Conservation (phyloP, 2,888 invertebrate species). For the Magallana nippona region DNA sequence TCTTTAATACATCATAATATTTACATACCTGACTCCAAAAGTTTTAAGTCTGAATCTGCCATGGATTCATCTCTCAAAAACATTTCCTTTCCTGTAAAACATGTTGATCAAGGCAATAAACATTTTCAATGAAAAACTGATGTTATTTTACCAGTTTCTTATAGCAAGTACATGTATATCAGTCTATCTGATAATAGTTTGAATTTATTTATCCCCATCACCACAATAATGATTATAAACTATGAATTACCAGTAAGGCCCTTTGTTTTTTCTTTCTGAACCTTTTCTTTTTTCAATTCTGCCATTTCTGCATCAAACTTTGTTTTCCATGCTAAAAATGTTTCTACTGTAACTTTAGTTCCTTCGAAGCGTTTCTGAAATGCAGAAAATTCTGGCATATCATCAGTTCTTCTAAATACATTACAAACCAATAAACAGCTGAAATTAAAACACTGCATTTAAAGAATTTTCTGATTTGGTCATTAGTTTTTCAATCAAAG, state of each 20-base stretch:
- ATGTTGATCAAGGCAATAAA: no score
- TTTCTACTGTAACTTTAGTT: conserved; percentile 95
- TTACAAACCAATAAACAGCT: neutral
- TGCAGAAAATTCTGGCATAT: neutral
- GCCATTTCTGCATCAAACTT: conserved; percentile 95
- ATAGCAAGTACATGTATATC: no score
- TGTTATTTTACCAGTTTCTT: no score
- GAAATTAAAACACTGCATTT: no score
- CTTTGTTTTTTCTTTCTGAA: conserved; percentile 82
- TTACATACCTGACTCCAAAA: conserved; percentile 89
- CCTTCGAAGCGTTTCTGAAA: conserved; percentile 95
- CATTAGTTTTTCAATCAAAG: no score
- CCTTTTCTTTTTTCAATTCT: conserved; percentile 78
- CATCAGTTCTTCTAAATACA: neutral
- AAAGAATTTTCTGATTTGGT: no score
- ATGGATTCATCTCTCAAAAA: conserved; percentile 96
- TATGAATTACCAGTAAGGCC: conserved; percentile 86
- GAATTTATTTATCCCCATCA: no score
- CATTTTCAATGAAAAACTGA: no score
- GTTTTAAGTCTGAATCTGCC: conserved; percentile 97
- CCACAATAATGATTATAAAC: neutral
- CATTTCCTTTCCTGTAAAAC: conserved; percentile 88
- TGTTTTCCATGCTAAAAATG: conserved; percentile 95
- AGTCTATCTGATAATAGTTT: no score
- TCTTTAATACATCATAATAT: no score